Percentiles rank a stretch among this genome's conserved stretches.
These are phyloP conservation scores for Pampusana beccarii DNA, from an alignment of 2,113 vertebrate genomes.

Conservation along the genomic window DNA sequence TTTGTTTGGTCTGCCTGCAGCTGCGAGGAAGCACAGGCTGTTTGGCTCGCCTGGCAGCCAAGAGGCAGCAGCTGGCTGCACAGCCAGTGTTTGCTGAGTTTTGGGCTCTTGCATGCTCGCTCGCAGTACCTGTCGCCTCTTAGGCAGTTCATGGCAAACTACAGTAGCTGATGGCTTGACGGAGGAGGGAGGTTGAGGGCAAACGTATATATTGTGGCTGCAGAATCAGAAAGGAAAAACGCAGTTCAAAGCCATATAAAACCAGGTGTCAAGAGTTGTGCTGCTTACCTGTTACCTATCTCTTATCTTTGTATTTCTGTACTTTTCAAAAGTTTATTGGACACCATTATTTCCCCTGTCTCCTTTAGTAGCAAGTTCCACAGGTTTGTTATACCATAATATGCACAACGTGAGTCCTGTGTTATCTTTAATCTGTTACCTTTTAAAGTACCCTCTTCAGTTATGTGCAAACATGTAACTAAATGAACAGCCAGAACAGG, in stretches of 20 bases:
- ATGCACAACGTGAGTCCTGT: not conserved
- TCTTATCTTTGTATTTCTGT: not conserved
- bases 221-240: not conserved
- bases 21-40: not conserved
- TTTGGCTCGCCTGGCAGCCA: not conserved
- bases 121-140: fast-evolving
- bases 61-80: not conserved
- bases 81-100: fast-evolving
- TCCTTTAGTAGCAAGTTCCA: not conserved
- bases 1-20: not conserved
- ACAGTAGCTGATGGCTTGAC: not conserved
- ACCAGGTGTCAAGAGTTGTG: not conserved
- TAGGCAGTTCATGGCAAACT: not conserved
- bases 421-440: not conserved
- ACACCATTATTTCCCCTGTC: not conserved
- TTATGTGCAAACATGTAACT: not conserved
- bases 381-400: not conserved
- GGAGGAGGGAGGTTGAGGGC: not conserved
- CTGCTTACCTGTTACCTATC: not conserved
- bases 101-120: not conserved
- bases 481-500: not conserved
- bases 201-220: not conserved
- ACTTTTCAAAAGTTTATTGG: not conserved
- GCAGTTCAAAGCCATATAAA: not conserved
- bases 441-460: not conserved